Percentiles rank a stretch among this genome's conserved stretches.
Evolutionary conservation across 2,113 vertebrate genomes (phyloP).

Genomic region (Phasianus colchicus): DNA sequence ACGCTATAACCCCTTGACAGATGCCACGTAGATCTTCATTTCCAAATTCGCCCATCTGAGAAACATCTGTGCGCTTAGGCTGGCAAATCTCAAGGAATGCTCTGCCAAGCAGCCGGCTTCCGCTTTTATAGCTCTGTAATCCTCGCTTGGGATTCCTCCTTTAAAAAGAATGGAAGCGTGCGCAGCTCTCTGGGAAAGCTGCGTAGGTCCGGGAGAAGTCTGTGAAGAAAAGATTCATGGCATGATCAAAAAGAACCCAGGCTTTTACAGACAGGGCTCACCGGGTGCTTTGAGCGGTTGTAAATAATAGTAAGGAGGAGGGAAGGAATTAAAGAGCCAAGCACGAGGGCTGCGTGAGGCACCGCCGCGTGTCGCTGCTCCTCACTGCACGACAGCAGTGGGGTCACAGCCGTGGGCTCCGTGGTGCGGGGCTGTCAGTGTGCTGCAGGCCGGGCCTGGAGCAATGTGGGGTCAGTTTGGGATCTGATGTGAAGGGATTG

Average conservation of each 20-base stretch:
- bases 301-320: conserved; percentile 36
- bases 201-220: conserved; percentile 6
- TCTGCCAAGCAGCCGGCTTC: conserved; percentile 44
- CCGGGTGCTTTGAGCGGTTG: background rate
- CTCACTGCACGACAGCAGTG: background rate
- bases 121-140: conserved; percentile 70
- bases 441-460: no score
- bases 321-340: conserved; percentile 28
- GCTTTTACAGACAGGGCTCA: conserved; percentile 53
- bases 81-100: conserved; percentile 76
- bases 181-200: background rate
- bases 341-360: background rate
- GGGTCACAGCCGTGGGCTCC: fast-evolving
- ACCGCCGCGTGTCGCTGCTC: background rate
- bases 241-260: conserved; percentile 58
- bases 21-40: conserved; percentile 85
- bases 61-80: conserved; percentile 86
- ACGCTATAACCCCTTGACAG: conserved; percentile 81
- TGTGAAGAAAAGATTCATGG: conserved; percentile 57
- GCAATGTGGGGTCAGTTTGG: no score
- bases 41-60: conserved; percentile 85
- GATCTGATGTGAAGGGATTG: no score
- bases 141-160: conserved; percentile 40
- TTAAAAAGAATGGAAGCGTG: conserved; percentile 26
- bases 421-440: background rate